Evolutionary conservation across 2,888 invertebrate species (phyloP), one percentile per base, ranked within the genome.

Genomic region (Tribolium freemani): DNA sequence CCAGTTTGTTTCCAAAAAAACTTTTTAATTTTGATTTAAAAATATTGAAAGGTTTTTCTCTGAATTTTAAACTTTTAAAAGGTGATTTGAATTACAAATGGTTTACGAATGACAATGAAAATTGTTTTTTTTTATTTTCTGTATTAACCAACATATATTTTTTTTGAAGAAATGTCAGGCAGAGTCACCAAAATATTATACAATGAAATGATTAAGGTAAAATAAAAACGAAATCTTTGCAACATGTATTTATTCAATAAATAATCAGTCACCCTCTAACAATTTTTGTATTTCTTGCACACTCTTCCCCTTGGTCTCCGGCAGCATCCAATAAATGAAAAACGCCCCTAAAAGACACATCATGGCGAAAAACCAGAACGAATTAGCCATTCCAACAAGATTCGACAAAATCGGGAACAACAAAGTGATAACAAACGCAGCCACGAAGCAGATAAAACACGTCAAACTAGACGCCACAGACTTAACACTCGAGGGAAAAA

Each of bases 401-500:
- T 76, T 54, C 20, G 61, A 66, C 6, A 81, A 3, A 44, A 9
- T 48, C 6, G 82, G 80, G 75, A 80, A 83, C 2, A 76, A 70
- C 44, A 81, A 16, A 1, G 80, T 79, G 2, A 80, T 75, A 0
- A 76, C 11, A 54, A 81, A 81, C 31, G 77, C 76, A 2, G 72
- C 69, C 16, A 56, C 8, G 26, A 78, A 74, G 61, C 76, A 77
- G 2, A 56, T 21, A 53, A 77, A 76, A 64, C 75, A 71, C 0
- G 77, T 73, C 6, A 75, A 69, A 10, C 79, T 71, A 1, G 73
- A 71, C 1, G 93, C 93, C 13, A 90, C 87, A 0, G 93, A 90
- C 85, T 94, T 93, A 1, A 94, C 92, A 76, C 93, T 92, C 0
- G 91, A 87, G 21, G 96, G 91, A 84, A 96, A 92, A 85, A 95